These are phyloP conservation scores for Dryoscopus gambensis DNA, from an alignment of 2,113 vertebrate species.

Conservation along the genomic window DNA sequence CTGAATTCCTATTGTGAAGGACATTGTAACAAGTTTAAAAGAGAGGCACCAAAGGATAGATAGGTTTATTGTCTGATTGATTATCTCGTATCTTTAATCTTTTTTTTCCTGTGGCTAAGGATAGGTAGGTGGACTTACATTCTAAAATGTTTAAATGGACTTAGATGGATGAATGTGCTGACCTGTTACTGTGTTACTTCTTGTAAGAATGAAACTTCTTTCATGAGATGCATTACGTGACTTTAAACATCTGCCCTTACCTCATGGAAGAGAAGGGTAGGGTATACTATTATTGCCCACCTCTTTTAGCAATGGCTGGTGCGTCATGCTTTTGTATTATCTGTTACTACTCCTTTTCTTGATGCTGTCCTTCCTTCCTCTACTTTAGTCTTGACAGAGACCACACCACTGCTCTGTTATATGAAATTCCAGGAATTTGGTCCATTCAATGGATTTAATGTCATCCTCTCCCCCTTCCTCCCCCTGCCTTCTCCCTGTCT, in stretches of 20 bases:
- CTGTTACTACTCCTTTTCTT: not conserved
- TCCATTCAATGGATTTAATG: not conserved
- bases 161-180: not conserved
- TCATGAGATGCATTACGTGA: not conserved
- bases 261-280: not conserved
- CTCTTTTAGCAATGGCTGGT: not conserved
- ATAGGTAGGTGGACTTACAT: not conserved
- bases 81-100: not conserved
- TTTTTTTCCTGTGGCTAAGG: not conserved
- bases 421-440: not conserved
- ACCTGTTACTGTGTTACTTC: not conserved
- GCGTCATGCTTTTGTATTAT: not conserved
- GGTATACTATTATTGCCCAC: not conserved
- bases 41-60: not conserved
- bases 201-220: not conserved
- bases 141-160: not conserved
- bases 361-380: not conserved
- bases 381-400: not conserved
- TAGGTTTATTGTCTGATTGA: not conserved
- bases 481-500: fast-evolving
- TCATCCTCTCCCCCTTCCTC: too few species aligned
- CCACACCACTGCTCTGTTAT: not conserved
- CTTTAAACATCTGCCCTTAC: not conserved
- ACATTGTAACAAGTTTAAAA: not conserved
- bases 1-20: not conserved